Conservation (phyloP, 2,888 invertebrate species). For the Agonum fuliginosum region DNA sequence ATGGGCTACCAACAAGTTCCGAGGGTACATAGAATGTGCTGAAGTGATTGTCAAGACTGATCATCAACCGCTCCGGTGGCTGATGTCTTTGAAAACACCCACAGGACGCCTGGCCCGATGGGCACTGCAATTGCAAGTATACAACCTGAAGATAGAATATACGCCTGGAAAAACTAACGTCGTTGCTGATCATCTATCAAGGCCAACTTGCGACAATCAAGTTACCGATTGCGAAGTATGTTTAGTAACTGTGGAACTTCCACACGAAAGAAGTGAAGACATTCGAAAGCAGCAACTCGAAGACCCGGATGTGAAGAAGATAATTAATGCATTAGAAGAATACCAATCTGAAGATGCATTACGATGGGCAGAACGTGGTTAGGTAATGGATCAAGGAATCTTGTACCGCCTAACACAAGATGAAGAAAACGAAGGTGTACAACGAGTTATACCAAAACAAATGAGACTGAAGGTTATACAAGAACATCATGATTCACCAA, state of each 20-base stretch:
- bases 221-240: background rate
- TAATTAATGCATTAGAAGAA: background rate
- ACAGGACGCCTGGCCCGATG: conserved; percentile 68
- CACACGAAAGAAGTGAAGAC: background rate
- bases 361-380: background rate
- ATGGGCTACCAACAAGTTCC: conserved; percentile 65
- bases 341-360: background rate
- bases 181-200: conserved; percentile 68
- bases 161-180: conserved; percentile 63
- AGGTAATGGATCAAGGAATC: background rate
- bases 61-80: conserved; percentile 71
- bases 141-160: conserved; percentile 29
- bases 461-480: background rate
- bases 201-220: conserved; percentile 60
- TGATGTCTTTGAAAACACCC: conserved; percentile 68
- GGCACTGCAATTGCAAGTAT: conserved; percentile 67
- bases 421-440: background rate
- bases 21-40: conserved; percentile 67
- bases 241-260: background rate
- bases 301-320: background rate
- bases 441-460: background rate
- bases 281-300: background rate
- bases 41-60: conserved; percentile 69
- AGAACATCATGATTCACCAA: conserved; percentile 1
- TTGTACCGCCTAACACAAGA: background rate